Conservation (phyloP, 2,797 vertebrate genomes). For the Cuculus canorus region DNA sequence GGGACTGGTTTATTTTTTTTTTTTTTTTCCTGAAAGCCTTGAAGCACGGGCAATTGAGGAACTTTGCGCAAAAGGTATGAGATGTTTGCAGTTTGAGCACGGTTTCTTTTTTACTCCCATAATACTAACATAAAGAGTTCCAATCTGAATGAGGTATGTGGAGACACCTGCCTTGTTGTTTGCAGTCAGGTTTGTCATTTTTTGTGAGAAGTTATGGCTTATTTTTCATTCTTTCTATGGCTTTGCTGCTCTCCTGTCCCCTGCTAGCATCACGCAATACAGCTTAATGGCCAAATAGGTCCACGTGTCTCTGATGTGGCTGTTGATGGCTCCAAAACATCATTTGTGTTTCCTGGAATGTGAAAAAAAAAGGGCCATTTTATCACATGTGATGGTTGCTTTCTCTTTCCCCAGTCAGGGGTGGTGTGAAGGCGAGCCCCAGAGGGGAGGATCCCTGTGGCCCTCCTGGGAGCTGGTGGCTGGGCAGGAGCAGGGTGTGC, state of each 20-base stretch:
- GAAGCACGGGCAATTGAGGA: neutral
- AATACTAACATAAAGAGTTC: neutral
- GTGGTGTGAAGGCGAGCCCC: neutral
- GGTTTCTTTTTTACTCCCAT: neutral
- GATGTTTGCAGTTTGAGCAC: neutral
- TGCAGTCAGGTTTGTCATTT: neutral
- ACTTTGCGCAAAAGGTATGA: neutral
- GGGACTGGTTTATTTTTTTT: too few relatives aligned
- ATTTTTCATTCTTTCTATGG: neutral
- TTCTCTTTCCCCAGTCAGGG: fast-evolving
- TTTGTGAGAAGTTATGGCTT: neutral
- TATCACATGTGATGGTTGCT: neutral
- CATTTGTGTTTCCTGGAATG: neutral
- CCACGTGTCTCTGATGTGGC: neutral
- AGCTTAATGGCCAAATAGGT: neutral
- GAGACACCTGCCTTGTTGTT: neutral
- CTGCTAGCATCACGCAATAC: neutral
- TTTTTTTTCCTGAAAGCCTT: neutral
- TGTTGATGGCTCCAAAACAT: neutral
- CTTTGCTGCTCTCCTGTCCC: neutral
- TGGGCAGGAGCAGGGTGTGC: neutral
- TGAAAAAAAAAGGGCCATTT: neutral
- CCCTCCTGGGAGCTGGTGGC: fast-evolving
- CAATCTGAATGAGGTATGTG: neutral
- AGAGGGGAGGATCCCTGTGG: fast-evolving